Evolutionary conservation across 1,140 invertebrate genomes (phyloP).

Genomic region (Apis laboriosa): DNA sequence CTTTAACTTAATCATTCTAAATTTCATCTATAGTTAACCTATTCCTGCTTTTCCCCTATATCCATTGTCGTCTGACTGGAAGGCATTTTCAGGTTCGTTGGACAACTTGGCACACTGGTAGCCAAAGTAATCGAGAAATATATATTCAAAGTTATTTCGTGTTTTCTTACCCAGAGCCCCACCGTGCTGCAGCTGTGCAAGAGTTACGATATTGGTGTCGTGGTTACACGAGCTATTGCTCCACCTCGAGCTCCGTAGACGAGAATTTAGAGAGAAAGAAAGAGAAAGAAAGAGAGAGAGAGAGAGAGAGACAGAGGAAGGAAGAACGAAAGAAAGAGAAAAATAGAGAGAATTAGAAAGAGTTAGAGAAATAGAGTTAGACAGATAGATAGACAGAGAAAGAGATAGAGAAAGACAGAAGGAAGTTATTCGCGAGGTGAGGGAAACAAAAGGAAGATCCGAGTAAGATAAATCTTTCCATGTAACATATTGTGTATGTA

Average conservation of each 20-base stretch:
- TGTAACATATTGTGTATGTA: constrained; percentile 14
- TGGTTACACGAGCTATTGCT: constrained; percentile 56
- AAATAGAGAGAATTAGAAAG: constrained; percentile 3
- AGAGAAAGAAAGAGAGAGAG: not conserved
- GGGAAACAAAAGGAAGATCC: constrained; percentile 29
- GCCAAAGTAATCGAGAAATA: constrained; percentile 62
- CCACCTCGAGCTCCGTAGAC: constrained; percentile 44
- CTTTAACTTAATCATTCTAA: not conserved
- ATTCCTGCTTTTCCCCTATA: not conserved
- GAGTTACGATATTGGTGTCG: constrained; percentile 66
- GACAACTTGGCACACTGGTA: constrained; percentile 28
- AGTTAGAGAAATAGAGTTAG: not conserved
- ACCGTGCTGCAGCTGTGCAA: constrained; percentile 66
- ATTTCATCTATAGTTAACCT: not conserved
- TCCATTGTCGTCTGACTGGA: not conserved
- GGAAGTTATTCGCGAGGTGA: constrained; percentile 58
- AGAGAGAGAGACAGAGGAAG: not conserved
- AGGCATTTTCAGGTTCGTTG: constrained; percentile 32
- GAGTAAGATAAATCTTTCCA: not conserved
- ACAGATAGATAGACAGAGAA: constrained; percentile 27
- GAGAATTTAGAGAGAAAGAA: constrained; percentile 61
- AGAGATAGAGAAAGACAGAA: not conserved
- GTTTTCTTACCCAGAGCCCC: constrained; percentile 72
- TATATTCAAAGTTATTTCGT: constrained; percentile 68
- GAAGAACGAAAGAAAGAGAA: not conserved